Base-by-base conservation (phyloP, 2,797 vertebrate species). In the Menidia menidia region DNA sequence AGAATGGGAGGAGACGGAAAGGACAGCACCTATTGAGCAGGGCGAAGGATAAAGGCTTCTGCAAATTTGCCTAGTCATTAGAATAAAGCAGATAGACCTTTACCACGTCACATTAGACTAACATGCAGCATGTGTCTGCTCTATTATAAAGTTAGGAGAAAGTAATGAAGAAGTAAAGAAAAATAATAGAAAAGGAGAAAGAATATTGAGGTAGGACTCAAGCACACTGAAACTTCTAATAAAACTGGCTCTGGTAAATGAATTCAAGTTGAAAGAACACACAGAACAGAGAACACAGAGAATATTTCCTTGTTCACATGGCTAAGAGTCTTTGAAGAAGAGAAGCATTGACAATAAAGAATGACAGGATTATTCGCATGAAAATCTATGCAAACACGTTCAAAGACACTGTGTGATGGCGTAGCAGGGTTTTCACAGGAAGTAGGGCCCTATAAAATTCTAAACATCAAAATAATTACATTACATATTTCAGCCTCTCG, bases 31-130 rank as follows among this genome's bases (percentile, higher is more conserved):
- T 51, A 66, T 53, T 1, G 16, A 50, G 33, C 39, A 35, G 25
- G 57, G 30, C 31, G 42, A 30, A 14, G 19, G 42, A 62, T 63
- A 83, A 75, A 64, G 62, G 81, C 84, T 76, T 83, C 30, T n/a
- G 47, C 66, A 47, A 64, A 15, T 76, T 74, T 72, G 71, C 55
- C 64, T 59, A 71, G 82, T 68, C 71, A 69, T 78, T 82, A 75
- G 72, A 77, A 81, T 82, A 78, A 78, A 83, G 77, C 71, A 81
- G 61, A 68, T 51, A 64, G 64, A 65, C 45, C 58, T 56, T 71
- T 88, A 77, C 82, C 50, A 79, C 60, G 72, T 77, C 68, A 78
- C 64, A 78, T 87, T 87, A 86, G 66, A 75, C 56, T 68, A 78
- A 78, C 68, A 84, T 78, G 66, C 77, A 82, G 80, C 87, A 77